Base-by-base conservation (phyloP, 2,888 invertebrate species). In the Sphaerophoria taeniata region DNA sequence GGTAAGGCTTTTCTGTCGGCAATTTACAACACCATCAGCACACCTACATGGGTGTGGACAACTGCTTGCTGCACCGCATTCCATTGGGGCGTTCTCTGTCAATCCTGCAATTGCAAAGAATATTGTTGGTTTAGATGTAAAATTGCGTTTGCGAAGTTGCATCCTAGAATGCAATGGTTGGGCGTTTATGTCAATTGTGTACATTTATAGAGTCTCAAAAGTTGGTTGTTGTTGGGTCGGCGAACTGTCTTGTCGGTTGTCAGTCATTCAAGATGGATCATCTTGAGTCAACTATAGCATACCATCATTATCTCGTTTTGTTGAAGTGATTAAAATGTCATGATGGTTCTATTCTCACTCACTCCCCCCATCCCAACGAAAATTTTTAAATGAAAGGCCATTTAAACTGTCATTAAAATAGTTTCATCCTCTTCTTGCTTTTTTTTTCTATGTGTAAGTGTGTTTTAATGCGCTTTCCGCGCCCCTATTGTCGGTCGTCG, bases 11-110 rank as follows among this genome's bases (percentile, higher is more conserved):
- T 98, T 97, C 93, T 98, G 98, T 71, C 98, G 93, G 91, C 99
- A 99, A 93, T 99, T 98, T 33, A 99, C 98, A 80, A 99, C 97
- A 24, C 98, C 98, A 89, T 98, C 98, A 12, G 97, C 96, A 93
- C 99, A 99, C 86, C 96, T 94, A 92, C 99, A 99, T 11, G 97
- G 96, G 89, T 97, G 96, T n/a, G 99, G 99, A 92, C 99, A 99
- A 85, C 90, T 90, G 88, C 96, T 96, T 33, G 96, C 96, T 79
- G 95, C 95, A 67, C 96, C 96, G 89, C 98, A 98, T 92, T 97
- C 97, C 84, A 93, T 93, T 53, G 95, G 94, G 83, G 96, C 94
- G 88, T 94, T 93, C 91, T 95, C 95, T 61, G 95, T 95, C 86
- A 95, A 93, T 88, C 95, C 95, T 95, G 89, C 51, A 88, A 76